Evolutionary conservation across 2,888 invertebrate species (phyloP).

Genomic region (Phyllotreta cruciferae): DNA sequence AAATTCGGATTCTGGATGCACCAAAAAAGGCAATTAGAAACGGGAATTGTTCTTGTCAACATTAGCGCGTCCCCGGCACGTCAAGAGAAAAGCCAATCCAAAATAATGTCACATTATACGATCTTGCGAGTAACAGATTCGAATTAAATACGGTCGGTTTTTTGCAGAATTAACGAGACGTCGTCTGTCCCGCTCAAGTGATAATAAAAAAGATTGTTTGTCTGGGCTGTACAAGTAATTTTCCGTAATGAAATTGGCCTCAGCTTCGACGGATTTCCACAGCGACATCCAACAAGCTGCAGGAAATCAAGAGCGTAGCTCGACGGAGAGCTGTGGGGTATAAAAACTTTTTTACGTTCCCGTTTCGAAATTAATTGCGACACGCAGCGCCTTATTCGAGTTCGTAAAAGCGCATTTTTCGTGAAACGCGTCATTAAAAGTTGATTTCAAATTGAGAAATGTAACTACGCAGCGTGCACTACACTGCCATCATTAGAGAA

Average conservation of each 20-base stretch:
- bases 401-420: no score
- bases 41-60: no score
- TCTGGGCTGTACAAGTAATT: conserved; percentile 33
- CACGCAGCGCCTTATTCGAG: no score
- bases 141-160: conserved; percentile 25
- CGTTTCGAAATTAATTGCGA: background rate
- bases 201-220: conserved; percentile 33
- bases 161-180: conserved; percentile 25
- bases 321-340: background rate
- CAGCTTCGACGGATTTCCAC: conserved; percentile 31
- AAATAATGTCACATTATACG: conserved; percentile 23
- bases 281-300: conserved; percentile 20
- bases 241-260: conserved; percentile 34
- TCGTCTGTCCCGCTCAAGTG: conserved; percentile 26
- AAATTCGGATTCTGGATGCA: no score
- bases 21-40: no score
- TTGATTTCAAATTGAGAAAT: no score
- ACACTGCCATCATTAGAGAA: no score
- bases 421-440: no score
- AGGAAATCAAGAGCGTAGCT: background rate
- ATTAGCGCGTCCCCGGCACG: background rate
- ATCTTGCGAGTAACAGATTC: conserved; percentile 14
- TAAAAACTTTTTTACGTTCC: background rate
- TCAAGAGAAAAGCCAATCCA: conserved; percentile 22
- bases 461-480: no score